Percentiles rank a stretch among this genome's conserved stretches.
Evolutionary conservation across 2,113 vertebrate species (phyloP).

Genomic region (Pelmatolapia mariae): DNA sequence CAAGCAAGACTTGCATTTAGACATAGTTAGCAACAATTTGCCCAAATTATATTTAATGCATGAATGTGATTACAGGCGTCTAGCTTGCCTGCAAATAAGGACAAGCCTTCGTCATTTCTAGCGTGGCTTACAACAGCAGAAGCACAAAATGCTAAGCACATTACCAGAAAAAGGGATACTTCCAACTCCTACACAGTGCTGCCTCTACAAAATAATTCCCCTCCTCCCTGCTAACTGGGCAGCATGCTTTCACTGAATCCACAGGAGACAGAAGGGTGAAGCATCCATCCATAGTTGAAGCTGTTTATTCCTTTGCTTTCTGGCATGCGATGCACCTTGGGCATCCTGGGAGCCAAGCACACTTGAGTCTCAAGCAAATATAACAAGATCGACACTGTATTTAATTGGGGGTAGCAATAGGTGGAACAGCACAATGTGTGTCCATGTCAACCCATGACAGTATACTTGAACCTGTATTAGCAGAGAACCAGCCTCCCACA

Average conservation of each 20-base stretch:
- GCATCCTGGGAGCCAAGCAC: slow-evolving; percentile 8
- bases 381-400: slow-evolving; percentile 17
- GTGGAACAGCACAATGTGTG: not conserved
- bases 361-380: not conserved
- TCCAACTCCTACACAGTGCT: slow-evolving; percentile 7
- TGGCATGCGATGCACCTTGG: not conserved
- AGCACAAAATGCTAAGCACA: slow-evolving; percentile 9
- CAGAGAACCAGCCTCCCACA: not conserved
- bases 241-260: not conserved
- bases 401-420: slow-evolving; percentile 1
- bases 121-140: not conserved
- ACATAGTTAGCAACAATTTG: not conserved
- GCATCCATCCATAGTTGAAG: slow-evolving; percentile 2
- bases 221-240: slow-evolving; percentile 4
- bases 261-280: not conserved
- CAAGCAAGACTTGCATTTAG: not conserved
- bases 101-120: not conserved
- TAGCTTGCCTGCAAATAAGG: slow-evolving; percentile 11
- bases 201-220: not conserved
- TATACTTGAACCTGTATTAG: slow-evolving; percentile 6
- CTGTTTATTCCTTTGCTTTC: slow-evolving; percentile 17
- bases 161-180: not conserved
- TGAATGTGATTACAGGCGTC: not conserved
- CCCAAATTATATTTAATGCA: not conserved
- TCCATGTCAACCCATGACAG: not conserved